phyloP scores from a whole-genome alignment of 2,888 invertebrate genomes.

The Tuta absoluta region DNA sequence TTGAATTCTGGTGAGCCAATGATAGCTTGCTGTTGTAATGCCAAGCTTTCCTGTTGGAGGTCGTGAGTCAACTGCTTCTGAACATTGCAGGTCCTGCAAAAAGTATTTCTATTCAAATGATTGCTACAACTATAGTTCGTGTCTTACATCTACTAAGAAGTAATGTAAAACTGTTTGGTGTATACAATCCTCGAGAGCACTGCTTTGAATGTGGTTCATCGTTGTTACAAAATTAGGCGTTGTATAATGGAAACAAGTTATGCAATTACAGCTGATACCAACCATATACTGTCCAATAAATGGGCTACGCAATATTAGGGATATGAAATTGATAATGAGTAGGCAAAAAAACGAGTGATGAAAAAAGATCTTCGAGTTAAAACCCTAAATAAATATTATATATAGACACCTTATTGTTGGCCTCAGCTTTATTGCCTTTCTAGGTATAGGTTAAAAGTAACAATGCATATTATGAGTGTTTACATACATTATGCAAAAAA shows the following conservation, averaged over 20 bases:
- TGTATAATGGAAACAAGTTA: neutral
- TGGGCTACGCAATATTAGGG: neutral
- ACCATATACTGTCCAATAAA: slow-evolving; percentile 8
- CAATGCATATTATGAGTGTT: neutral
- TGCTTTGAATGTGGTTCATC: slow-evolving; percentile 11
- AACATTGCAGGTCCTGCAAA: slow-evolving; percentile 61
- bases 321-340: neutral
- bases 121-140: neutral
- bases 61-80: slow-evolving; percentile 70
- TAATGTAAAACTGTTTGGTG: neutral
- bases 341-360: neutral
- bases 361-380: neutral
- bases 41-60: slow-evolving; percentile 73
- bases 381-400: neutral
- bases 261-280: slow-evolving; percentile 19
- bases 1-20: slow-evolving; percentile 64
- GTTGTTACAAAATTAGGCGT: slow-evolving; percentile 12
- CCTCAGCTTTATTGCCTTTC: slow-evolving; percentile 12
- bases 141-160: slow-evolving; percentile 41
- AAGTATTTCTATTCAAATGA: slow-evolving; percentile 33
- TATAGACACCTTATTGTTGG: slow-evolving; percentile 11
- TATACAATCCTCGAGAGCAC: slow-evolving; percentile 13
- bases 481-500: slow-evolving; percentile 27
- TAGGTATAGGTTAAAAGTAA: slow-evolving; percentile 10
- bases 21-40: slow-evolving; percentile 73